Evolutionary conservation across 2,113 vertebrate species (phyloP), one percentile per base, ranked within the genome.

Genomic region (Euleptes europaea): DNA sequence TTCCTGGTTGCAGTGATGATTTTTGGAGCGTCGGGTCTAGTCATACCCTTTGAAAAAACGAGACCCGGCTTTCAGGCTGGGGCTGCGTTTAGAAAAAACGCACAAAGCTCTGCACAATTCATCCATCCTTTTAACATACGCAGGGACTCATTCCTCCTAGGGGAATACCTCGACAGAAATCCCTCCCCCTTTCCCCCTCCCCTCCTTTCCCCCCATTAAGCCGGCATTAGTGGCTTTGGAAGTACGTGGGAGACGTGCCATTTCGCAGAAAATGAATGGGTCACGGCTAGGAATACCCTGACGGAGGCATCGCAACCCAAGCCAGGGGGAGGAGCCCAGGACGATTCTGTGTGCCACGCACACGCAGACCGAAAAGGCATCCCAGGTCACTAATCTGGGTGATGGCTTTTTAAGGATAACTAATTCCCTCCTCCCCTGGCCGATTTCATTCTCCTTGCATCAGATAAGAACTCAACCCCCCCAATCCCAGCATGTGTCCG

Each of bases 241-340:
- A 54, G 42, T 71, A 85, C 76, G 84, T 85, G 84, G 76, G 26
- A 28, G 76, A 85, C 83, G 83, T 85, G 83, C 75, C 14, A 23
- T 8, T 23, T 44, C 49, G 23, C 66, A 44, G 38, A 85, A 85
- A 85, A 85, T 44, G 31, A 85, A 85, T 85, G 83, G 75, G 60
- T 35, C 35, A 26, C 73, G 2, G 28, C 77, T 60, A 47, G 83
- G 83, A 85, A 79, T 78, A n/a, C n/a, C 49, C 75, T 70, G 51
- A 69, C 75, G 10, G 7, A 57, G 38, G 83, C 83, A 78, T 78
- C 73, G 23, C 5, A 42, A 13, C 23, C 2, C 65, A 57, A 19
- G 38, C 66, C 15, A 7, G 38, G 38, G 26, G 84, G 66, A 70
- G 76, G 66, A 63, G 75, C 19, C 35, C 11, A 19, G 66, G 10